Base-by-base conservation (phyloP, 2,113 vertebrate species). In the Serranochromis macrocephalus region DNA sequence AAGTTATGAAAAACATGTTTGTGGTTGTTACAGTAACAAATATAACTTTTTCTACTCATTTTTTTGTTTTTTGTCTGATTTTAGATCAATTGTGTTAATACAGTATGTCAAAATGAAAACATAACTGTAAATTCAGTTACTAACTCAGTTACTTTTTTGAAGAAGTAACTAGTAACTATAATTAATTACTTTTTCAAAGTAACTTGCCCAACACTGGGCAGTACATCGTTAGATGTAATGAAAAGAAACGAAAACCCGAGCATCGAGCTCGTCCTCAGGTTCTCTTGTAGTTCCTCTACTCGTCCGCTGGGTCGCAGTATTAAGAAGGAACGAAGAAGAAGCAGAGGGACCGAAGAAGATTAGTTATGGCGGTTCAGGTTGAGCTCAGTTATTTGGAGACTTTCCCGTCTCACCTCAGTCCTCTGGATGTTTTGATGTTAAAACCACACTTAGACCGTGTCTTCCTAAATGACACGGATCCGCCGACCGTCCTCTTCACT, bases 401-500 rank as follows among this genome's bases (percentile, higher is more conserved):
- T 9, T 96, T 97, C 19, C 96, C 96, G 0, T 1, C 91, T 1
- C 91, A 94, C 45, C 13, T 96, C 13, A 92, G 94, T 84, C 96
- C 92, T 17, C 83, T 96, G 33, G 93, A 96, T 9, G 94, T 87
- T 1, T 17, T 96, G 8, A n/a, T 96, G 0, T 16, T 78, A 10
- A 55, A 81, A 7, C 82, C 84, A 26, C 87, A 95, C 9, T 87
- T 95, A 31, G 33, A 24, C 14, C 89, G 88, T 4, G 66, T 95
- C 17, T 94, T 96, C n/a, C 89, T 73, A 31, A 47, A 82, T 54
- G 81, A 87, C 68, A 10, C 38, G 2, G 91, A 91, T 14, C 53
- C 93, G 5, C 93, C 91, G 45, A 95, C 95, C 36, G 42, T 96
- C 90, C 91, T 97, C 85, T 94, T 97, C 84, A 95, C 89, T 17